Evolutionary conservation across 2,888 invertebrate genomes (phyloP).

Genomic region (Chaetogeoica ovagalla): DNA sequence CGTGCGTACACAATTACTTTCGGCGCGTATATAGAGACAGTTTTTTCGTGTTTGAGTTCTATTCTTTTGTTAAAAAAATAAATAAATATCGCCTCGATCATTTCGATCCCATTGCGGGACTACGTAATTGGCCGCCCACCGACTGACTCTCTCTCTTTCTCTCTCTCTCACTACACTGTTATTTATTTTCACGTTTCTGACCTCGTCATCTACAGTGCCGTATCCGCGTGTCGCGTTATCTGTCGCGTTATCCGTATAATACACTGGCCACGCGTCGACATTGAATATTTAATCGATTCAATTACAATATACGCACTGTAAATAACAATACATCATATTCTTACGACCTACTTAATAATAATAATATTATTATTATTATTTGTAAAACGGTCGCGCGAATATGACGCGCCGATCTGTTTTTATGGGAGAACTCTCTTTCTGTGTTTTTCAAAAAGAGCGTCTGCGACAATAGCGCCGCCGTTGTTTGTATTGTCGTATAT

Average conservation of each 20-base stretch:
- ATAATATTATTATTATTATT: neutral
- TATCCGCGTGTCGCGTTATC: neutral
- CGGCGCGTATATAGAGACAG: neutral
- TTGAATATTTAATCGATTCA: neutral
- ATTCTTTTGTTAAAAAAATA: neutral
- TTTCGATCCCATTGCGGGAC: neutral
- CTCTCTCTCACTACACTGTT: neutral
- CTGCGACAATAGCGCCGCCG: too few relatives aligned
- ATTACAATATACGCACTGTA: neutral
- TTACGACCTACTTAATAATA: too few relatives aligned
- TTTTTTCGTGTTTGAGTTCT: neutral
- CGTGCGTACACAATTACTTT: neutral
- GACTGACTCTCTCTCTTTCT: too few relatives aligned
- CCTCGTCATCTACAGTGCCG: neutral
- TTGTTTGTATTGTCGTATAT: too few relatives aligned
- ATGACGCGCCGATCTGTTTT: neutral
- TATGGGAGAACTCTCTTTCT: too few relatives aligned
- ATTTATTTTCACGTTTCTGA: slow-evolving; percentile 6
- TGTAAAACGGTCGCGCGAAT: neutral
- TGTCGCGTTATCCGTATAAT: neutral
- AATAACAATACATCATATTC: too few relatives aligned
- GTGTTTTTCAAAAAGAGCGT: too few relatives aligned
- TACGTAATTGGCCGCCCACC: slow-evolving; percentile 25
- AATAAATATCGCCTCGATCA: slow-evolving; percentile 5
- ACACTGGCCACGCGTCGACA: too few relatives aligned